Evolutionary conservation across 2,888 invertebrate species (phyloP).

Genomic region (Drosophila neutralis): DNA sequence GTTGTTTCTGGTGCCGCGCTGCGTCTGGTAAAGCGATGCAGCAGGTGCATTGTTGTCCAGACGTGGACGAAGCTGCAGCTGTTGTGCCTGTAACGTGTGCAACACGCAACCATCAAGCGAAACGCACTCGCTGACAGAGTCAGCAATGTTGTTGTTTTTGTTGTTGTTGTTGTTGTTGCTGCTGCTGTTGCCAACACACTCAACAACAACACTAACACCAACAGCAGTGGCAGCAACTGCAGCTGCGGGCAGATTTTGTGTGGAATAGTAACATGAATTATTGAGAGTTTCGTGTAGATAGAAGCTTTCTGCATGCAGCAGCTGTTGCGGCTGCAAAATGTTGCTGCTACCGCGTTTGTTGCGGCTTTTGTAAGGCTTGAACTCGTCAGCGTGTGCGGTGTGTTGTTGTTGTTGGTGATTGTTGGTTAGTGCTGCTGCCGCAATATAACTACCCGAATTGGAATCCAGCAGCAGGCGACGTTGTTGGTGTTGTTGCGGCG

Average conservation of each 20-base stretch:
- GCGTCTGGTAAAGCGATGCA: constrained; percentile 63
- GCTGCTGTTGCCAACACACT: constrained; percentile 28
- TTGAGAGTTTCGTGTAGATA: constrained; percentile 59
- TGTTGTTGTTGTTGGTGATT: constrained; percentile 57
- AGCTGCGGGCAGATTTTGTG: constrained; percentile 67
- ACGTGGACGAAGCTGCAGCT: constrained; percentile 56
- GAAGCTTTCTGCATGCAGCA: constrained; percentile 41
- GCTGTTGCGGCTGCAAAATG: constrained; percentile 36
- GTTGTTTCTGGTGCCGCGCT: constrained; percentile 33
- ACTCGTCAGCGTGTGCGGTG: constrained; percentile 36
- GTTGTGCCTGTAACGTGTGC: constrained; percentile 52
- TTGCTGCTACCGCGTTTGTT: constrained; percentile 35
- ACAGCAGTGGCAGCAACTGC: constrained; percentile 27
- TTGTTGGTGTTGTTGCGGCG: constrained; percentile 69
- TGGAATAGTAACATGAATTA: constrained; percentile 74
- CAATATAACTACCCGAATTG: constrained; percentile 84
- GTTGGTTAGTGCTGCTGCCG: constrained; percentile 47
- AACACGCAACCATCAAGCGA: constrained; percentile 50
- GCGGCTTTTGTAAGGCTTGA: constrained; percentile 34
- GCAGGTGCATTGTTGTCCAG: constrained; percentile 48
- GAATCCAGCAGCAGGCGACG: constrained; percentile 82
- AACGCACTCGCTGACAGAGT: constrained; percentile 51
- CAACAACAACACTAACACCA: constrained; percentile 30
- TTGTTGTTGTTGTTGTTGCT: constrained; percentile 11
- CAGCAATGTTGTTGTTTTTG: constrained; percentile 16